phyloP scores from a whole-genome alignment of 2,888 invertebrate species.

The Oxytorus armatus region DNA sequence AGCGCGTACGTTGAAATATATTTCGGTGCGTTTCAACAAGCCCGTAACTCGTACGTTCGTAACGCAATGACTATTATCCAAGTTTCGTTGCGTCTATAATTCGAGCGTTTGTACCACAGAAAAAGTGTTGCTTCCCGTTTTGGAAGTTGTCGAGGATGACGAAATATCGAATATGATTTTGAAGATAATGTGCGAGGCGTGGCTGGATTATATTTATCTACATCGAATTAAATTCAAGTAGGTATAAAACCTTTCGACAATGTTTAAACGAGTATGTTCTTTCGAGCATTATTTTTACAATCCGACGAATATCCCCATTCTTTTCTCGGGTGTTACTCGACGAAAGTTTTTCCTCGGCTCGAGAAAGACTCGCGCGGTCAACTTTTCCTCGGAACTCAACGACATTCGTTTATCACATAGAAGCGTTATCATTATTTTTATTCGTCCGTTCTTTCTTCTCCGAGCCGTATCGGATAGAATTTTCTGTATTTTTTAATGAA shows the following conservation, averaged over 20 bases:
- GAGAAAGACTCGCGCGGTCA: too few species aligned
- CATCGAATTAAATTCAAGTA: conserved; percentile 92
- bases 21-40: conserved; percentile 85
- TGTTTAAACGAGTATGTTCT: not conserved
- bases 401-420: too few species aligned
- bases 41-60: not conserved
- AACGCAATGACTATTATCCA: not conserved
- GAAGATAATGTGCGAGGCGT: conserved; percentile 93
- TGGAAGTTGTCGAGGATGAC: conserved; percentile 90
- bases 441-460: too few species aligned
- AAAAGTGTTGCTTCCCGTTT: conserved; percentile 91
- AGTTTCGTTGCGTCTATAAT: conserved; percentile 9
- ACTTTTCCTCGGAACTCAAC: too few species aligned
- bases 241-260: not conserved
- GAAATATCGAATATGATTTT: conserved; percentile 91
- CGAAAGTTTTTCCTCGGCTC: too few species aligned
- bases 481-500: too few species aligned
- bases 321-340: too few species aligned
- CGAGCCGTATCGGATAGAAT: too few species aligned
- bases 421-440: too few species aligned
- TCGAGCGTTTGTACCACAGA: too few species aligned
- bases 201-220: conserved; percentile 94
- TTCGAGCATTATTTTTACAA: too few species aligned
- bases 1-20: conserved; percentile 90
- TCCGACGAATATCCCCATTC: too few species aligned